phyloP scores from a whole-genome alignment of 2,888 invertebrate genomes.

The Kryphioiulus occultus region DNA sequence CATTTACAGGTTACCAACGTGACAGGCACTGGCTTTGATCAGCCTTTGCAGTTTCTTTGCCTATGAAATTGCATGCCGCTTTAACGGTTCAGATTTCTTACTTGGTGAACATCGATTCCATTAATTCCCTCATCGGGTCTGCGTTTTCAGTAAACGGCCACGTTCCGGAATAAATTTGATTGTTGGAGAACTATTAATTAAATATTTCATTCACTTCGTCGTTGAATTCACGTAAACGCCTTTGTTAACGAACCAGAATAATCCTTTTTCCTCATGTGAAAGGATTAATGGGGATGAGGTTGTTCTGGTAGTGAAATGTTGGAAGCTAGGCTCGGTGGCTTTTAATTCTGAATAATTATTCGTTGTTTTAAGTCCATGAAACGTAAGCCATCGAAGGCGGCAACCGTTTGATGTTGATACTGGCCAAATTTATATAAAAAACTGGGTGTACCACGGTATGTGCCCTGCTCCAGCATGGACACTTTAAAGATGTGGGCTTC shows the following conservation, averaged over 20 bases:
- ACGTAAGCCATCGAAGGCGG: not conserved
- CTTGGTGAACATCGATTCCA: too few species aligned
- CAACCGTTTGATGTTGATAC: too few species aligned
- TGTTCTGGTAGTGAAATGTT: not conserved
- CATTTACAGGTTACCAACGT: not conserved
- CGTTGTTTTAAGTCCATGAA: not conserved
- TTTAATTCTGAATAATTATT: not conserved
- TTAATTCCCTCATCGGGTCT: too few species aligned
- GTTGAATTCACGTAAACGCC: not conserved
- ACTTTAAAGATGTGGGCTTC: too few species aligned
- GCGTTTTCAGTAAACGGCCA: not conserved
- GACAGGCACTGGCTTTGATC: not conserved
- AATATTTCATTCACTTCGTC: not conserved
- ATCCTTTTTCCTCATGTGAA: not conserved
- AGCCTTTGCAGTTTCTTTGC: not conserved
- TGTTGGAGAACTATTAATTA: not conserved
- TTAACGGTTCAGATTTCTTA: not conserved
- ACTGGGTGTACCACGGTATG: too few species aligned
- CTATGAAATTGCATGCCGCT: not conserved
- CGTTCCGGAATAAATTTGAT: not conserved
- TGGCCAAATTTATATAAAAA: too few species aligned
- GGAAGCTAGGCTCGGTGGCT: not conserved
- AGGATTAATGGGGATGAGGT: not conserved
- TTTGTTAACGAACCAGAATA: conserved; percentile 2
- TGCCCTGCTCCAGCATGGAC: too few species aligned